Evolutionary conservation across 2,113 vertebrate species (phyloP), one percentile per base, ranked within the genome.

Genomic region (Zonotrichia leucophrys): DNA sequence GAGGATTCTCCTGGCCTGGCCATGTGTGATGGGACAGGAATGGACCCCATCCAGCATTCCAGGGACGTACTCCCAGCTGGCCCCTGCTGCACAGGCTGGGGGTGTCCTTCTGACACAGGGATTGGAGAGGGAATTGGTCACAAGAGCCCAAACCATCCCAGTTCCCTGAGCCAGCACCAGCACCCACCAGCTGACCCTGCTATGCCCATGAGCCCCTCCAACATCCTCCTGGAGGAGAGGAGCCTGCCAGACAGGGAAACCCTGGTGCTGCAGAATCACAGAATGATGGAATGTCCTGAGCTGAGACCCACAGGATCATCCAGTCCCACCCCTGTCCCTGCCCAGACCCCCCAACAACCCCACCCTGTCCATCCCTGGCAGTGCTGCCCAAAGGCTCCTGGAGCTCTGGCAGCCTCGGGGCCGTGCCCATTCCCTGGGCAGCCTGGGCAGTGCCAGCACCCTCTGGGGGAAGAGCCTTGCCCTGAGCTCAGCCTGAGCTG

Each of bases 241-340:
- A 30, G 3, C 22, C 20, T 67, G 62, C 10, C 27, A 72, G 30
- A 44, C 8, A 73, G 49, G 22, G n/a, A 33, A 60, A 41, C 2
- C 13, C 33, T n/a, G 10, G 23, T 22, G 28, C 66, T 63, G 33
- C 52, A 90, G 9, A 37, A 59, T 37, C 52, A 42, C 44, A 59
- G 44, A 37, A 44, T 44, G 4, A 12, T 9, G 7, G 44, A 66
- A 66, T 28, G 0, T 39, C 27, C 68, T 49, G 37, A 81, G 10
- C 3, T 20, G 42, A 10, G 5, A 12, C 44, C 18, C 67, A 1
- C 19, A 3, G 4, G 33, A 47, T 7, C 39, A n/a, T 1, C 9
- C 2, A 70, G 37, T 15, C 3, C 27, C 53, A 22, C 3, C 1
- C 49, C 50, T 31, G 35, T 1, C 35, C 42, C 27, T 80, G 67